Evolutionary conservation across 2,797 vertebrate genomes (phyloP).

Genomic region (Hyperoplus lanceolatus): DNA sequence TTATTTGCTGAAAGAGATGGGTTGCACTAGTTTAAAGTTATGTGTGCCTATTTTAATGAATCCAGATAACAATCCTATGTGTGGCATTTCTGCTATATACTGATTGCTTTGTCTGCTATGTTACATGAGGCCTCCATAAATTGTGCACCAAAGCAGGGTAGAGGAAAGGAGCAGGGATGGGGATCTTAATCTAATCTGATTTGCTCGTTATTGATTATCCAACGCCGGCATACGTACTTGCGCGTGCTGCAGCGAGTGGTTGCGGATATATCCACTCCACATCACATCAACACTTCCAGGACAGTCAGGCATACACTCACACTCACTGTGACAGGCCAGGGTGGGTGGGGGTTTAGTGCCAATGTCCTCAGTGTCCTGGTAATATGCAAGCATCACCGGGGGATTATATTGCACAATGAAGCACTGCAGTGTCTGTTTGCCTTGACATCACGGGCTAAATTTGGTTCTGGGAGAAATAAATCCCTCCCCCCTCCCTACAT

Average conservation of each 20-base stretch:
- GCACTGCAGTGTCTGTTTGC: constrained; percentile 82
- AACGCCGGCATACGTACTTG: not conserved
- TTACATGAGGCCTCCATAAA: constrained; percentile 12
- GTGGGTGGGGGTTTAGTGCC: constrained; percentile 68
- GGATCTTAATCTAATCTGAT: constrained; percentile 2
- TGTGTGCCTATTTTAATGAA: not conserved
- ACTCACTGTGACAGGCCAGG: constrained; percentile 39
- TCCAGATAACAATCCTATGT: not conserved
- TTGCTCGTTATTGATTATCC: constrained; percentile 1
- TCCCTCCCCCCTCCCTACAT: constrained; percentile 62
- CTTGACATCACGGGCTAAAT: constrained; percentile 86
- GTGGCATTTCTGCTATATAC: not conserved
- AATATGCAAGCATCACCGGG: constrained; percentile 78
- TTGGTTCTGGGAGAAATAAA: constrained; percentile 82
- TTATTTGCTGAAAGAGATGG: not conserved
- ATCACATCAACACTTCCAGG: constrained; percentile 38
- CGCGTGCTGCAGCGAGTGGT: constrained; percentile 8
- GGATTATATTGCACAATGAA: constrained; percentile 86
- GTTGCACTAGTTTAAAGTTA: not conserved
- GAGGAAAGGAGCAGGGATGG: not conserved
- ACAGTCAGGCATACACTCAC: constrained; percentile 22
- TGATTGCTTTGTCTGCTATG: constrained; percentile 10
- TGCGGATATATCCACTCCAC: constrained; percentile 3
- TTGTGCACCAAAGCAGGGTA: not conserved
- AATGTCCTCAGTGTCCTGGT: constrained; percentile 82